Evolutionary conservation across 2,113 vertebrate genomes (phyloP).

Genomic region (Anoura caudifer): DNA sequence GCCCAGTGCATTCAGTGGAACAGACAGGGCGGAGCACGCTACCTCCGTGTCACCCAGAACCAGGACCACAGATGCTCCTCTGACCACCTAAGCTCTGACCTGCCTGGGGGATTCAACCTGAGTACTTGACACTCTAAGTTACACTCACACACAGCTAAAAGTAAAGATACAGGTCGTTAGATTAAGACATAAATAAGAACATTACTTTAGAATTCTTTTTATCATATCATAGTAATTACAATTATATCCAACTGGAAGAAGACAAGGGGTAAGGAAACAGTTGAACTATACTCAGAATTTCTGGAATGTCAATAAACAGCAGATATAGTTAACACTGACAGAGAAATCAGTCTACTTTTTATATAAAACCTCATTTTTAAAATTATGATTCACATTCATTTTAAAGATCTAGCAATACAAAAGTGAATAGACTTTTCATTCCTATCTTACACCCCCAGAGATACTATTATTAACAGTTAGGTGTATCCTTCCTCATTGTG

Average conservation of each 20-base stretch:
- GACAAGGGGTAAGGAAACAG: background rate
- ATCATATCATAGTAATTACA: background rate
- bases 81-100: background rate
- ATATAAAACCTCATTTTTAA: background rate
- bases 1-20: background rate
- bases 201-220: background rate
- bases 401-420: background rate
- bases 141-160: background rate
- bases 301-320: background rate
- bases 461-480: background rate
- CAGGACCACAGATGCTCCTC: background rate
- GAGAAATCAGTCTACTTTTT: background rate
- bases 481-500: background rate
- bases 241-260: background rate
- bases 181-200: background rate
- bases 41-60: background rate
- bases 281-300: background rate
- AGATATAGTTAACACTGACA: background rate
- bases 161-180: background rate
- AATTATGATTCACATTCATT: background rate
- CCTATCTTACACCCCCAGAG: background rate
- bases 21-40: background rate
- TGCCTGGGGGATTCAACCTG: background rate
- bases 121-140: background rate
- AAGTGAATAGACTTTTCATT: background rate